Evolutionary conservation across 2,797 vertebrate species (phyloP), one percentile per base, ranked within the genome.

Genomic region (Platalea minor): DNA sequence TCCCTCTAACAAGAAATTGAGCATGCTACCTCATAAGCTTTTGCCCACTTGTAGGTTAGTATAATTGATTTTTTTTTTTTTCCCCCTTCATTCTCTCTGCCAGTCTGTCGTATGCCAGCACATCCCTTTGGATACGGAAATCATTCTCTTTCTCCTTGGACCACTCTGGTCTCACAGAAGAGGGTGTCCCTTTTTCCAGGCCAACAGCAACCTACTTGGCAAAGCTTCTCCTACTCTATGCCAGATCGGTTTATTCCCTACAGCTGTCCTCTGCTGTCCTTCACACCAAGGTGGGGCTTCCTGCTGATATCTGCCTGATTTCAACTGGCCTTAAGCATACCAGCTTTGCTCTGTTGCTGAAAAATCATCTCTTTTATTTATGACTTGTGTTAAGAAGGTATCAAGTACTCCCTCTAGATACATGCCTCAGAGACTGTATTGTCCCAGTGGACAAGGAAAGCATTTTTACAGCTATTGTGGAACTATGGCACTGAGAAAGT

Each of bases 31-130:
- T 74, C 17, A 9, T 13, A 26, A 76, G 29, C 6, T 91, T 78
- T 72, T 82, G 17, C 9, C 18, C 7, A 16, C 25, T 54, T 77
- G 26, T 16, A 77, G 25, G 53, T 28, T 31, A 63, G 11, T 64
- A 12, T 43, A 17, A 2, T 14, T 57, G 21, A 5, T 51, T 31
- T 31, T 1, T 7, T 56, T 8, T 31, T 18, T 39, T 1, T 7
- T 81, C 7, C 35, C 35, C 35, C 10, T 11, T 19, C 37, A 31
- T 16, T 59, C 41, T 13, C 16, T 53, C 12, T 85, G 25, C 7
- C 3, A 48, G 12, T 20, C 35, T 76, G 8, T 57, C 5, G 2
- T 14, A 3, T 31, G 12, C 5, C 13, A 72, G 15, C 2, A 2
- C 14, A 28, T 68, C 45, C 15, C 8, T 64, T 60, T 43, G 82